Evolutionary conservation across 2,888 invertebrate species (phyloP), one percentile per base, ranked within the genome.

Genomic region (Eurois occulta): DNA sequence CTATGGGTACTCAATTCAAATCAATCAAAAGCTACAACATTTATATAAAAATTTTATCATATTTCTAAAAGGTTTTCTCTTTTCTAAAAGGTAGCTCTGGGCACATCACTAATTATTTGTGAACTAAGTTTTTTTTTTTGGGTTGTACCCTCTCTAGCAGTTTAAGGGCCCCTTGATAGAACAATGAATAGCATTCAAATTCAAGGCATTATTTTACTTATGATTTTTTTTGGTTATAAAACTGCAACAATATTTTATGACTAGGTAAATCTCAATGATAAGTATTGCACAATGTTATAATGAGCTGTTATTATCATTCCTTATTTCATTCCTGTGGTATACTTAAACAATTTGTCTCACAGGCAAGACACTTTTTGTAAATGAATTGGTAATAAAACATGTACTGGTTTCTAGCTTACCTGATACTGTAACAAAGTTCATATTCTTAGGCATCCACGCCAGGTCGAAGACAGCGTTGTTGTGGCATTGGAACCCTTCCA

Each of bases 401-500:
- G 0, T 52, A 35, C 21, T 58, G 21, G 3, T 64, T 55, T n/a
- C 11, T 52, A 38, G 62, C 88, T 77, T 88, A 92, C 98, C 98
- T 66, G 99, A 98, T 0, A 98, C 99, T 8, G 99, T 99, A 1
- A 99, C 97, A 78, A 99, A 97, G 89, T 98, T 98, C 97, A 97
- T 97, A 90, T 98, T 97, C 0, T 97, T 97, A 0, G 98, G 98
- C 95, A 98, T 98, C 99, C 99, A 99, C 1, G 98, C 98, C 73
- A 99, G 92, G 93, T 99, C 99, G 92, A 99, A 99, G 52, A 99
- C 98, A 0, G 99, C 99, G 97, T 99, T 99, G 89, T 97, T 97
- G 94, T 99, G 99, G 79, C 97, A 97, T 87, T 97, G 97, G 79
- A 97, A 97, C 0, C 97, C 96, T 66, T 95, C 96, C 55, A 97